phyloP scores from a whole-genome alignment of 2,797 vertebrate genomes.

The Mus spretus region DNA sequence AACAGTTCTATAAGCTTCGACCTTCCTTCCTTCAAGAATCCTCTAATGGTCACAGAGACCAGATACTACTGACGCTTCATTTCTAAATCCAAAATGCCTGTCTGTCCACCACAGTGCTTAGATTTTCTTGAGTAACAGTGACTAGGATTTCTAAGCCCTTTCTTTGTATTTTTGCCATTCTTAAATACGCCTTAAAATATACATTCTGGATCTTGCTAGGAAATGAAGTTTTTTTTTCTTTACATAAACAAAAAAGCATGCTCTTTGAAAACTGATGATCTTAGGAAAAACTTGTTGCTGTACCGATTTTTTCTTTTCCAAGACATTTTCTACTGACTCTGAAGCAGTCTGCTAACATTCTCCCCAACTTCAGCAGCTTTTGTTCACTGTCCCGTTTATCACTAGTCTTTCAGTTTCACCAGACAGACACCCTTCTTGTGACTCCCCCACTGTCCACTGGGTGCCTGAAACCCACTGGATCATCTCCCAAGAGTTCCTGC shows the following conservation, averaged over 20 bases:
- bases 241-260: conserved; percentile 30
- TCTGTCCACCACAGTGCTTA: neutral
- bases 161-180: conserved; percentile 19
- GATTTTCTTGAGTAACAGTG: conserved; percentile 7
- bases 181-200: conserved; percentile 50
- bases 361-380: neutral
- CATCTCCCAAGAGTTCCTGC: neutral
- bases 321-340: conserved; percentile 38
- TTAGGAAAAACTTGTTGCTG: neutral
- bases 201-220: neutral
- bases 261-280: conserved; percentile 51
- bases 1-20: neutral
- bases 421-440: neutral
- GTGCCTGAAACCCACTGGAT: neutral
- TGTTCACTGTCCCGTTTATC: neutral
- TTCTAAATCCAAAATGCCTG: conserved; percentile 1
- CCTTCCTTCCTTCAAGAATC: neutral
- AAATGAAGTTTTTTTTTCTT: conserved; percentile 31
- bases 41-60: conserved; percentile 8
- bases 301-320: conserved; percentile 2
- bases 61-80: neutral
- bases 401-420: neutral
- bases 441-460: fast-evolving
- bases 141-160: neutral
- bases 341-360: neutral